Evolutionary conservation across 2,797 vertebrate species (phyloP), one percentile per base, ranked within the genome.

Genomic region (Xiphophorus birchmanni): DNA sequence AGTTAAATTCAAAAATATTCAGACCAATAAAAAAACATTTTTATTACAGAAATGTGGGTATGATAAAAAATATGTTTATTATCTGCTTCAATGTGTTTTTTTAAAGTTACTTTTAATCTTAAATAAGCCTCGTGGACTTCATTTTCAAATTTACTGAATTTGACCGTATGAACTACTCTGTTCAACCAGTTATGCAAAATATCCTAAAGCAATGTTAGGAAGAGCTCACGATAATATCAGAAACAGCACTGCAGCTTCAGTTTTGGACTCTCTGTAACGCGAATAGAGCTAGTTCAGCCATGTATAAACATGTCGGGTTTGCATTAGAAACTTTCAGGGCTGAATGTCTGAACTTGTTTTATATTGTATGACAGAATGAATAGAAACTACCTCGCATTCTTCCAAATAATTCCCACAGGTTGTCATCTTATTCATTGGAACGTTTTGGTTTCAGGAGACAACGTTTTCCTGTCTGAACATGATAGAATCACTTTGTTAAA

Each of bases 381-480:
- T 85, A 91, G 47, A 89, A 90, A 91, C 93, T 94, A 94, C 94
- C 94, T 95, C 94, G 91, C 76, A 42, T 77, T 37, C 63, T 44
- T 83, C 79, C 45, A 83, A 80, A 85, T 73, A 65, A 80, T 82
- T 72, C 42, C 67, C 67, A 44, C 12, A 29, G 67, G 40, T 26
- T 42, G 35, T 40, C 21, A 12, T 26, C 23, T 72, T 71, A 75
- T 75, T 77, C 54, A 50, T 77, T 44, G 26, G 32, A 78, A 75
- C 32, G 11, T 15, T 76, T 75, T 80, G n/a, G 75, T 76, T 10
- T 40, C n/a, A 81, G 11, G 56, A 44, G 37, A 79, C 48, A 56
- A 74, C 75, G 63, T 72, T 80, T 82, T 29, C 52, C 0, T 76
- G 77, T 7, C 82, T 18, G 29, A 84, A 80, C 23, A 47, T 78